phyloP scores from a whole-genome alignment of 2,888 invertebrate species.

The Dolichopus griseipennis region DNA sequence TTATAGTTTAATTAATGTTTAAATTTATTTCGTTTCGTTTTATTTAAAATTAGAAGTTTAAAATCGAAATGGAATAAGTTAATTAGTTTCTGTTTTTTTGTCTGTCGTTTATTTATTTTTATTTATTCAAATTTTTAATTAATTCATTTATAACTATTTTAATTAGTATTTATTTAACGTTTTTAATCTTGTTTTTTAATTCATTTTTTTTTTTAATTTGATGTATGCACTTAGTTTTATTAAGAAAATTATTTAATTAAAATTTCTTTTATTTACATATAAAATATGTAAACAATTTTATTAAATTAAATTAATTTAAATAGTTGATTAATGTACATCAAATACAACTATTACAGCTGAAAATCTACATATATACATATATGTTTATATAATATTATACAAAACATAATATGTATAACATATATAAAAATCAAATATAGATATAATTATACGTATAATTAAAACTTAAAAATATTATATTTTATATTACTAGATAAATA shows the following conservation, averaged over 20 bases:
- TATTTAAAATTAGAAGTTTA: too few species aligned
- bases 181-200: neutral
- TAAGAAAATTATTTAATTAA: neutral
- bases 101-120: neutral
- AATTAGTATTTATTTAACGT: neutral
- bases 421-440: too few species aligned
- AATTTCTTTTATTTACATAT: too few species aligned
- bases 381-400: neutral
- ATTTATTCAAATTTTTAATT: neutral
- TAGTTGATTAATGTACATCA: neutral
- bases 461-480: too few species aligned
- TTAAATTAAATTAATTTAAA: conserved; percentile 4
- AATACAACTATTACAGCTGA: neutral
- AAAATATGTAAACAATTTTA: neutral
- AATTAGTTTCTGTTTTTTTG: neutral
- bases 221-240: too few species aligned
- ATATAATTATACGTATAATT: too few species aligned
- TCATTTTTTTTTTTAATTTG: neutral
- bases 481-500: too few species aligned
- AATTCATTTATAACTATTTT: neutral
- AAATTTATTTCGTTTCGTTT: neutral
- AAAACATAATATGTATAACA: too few species aligned
- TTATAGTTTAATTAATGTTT: neutral
- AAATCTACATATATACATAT: neutral
- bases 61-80: neutral